phyloP scores from a whole-genome alignment of 1,140 invertebrate species.

The Lordiphosa collinella region DNA sequence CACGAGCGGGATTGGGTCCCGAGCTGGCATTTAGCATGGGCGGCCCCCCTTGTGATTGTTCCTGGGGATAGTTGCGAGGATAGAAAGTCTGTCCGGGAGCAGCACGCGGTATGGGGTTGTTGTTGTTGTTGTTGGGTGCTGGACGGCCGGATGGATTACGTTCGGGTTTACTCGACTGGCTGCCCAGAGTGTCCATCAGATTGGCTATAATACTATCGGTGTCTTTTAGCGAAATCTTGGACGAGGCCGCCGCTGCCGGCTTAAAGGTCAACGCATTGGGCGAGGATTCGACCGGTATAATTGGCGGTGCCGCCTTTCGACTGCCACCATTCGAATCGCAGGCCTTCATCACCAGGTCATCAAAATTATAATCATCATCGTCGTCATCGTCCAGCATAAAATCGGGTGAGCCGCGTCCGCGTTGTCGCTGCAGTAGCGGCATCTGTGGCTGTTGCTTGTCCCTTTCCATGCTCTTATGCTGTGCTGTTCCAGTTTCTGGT shows the following conservation, averaged over 20 bases:
- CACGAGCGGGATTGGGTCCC: not conserved
- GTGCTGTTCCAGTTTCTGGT: constrained; percentile 18
- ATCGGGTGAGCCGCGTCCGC: constrained; percentile 38
- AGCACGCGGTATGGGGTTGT: not conserved
- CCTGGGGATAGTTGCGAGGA: not conserved
- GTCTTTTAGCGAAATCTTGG: constrained; percentile 81
- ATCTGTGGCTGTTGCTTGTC: constrained; percentile 11
- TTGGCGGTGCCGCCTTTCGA: not conserved
- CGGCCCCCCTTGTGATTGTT: not conserved
- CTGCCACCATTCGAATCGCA: constrained; percentile 74
- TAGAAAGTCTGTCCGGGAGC: not conserved
- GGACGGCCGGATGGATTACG: not conserved
- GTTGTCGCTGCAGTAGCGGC: not conserved
- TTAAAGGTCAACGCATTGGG: constrained; percentile 63
- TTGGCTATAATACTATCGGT: constrained; percentile 84
- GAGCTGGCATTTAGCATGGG: not conserved
- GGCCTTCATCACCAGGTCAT: constrained; percentile 83
- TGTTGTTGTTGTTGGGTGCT: not conserved
- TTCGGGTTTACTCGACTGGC: constrained; percentile 20
- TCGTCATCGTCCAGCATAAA: constrained; percentile 81
- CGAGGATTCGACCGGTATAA: constrained; percentile 36
- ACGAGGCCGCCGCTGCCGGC: constrained; percentile 42
- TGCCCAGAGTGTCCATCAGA: constrained; percentile 82
- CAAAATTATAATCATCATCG: constrained; percentile 85
- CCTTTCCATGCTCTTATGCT: constrained; percentile 5